Percentiles rank a stretch among this genome's conserved stretches.
phyloP scores from a whole-genome alignment of 2,113 vertebrate genomes.

The Semnornis frantzii region DNA sequence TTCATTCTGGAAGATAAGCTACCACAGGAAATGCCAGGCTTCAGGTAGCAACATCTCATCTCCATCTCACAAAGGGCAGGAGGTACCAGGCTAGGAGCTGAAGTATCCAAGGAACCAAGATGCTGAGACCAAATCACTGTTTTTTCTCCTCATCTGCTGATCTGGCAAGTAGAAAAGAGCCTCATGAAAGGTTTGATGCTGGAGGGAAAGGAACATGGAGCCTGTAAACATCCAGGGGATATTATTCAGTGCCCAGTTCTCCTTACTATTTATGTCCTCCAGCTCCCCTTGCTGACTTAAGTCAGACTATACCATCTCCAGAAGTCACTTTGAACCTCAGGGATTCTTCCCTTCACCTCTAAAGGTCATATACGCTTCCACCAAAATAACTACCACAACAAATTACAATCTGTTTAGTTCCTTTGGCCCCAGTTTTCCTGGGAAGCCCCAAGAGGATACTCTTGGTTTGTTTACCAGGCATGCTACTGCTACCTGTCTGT shows the following conservation, averaged over 20 bases:
- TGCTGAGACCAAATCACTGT: not conserved
- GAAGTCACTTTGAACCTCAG: slow-evolving; percentile 1
- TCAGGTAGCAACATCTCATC: not conserved
- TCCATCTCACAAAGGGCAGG: not conserved
- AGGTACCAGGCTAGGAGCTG: not conserved
- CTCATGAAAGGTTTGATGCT: not conserved
- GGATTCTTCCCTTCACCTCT: not conserved
- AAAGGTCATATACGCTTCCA: not conserved
- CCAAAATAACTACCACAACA: not conserved
- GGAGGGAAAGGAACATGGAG: not conserved
- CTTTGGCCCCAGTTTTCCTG: not conserved
- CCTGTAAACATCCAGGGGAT: not conserved
- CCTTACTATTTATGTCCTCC: not conserved
- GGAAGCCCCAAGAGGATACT: not conserved
- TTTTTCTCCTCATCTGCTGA: not conserved
- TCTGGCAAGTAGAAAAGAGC: not conserved
- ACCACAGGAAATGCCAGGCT: not conserved
- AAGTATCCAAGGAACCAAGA: not conserved
- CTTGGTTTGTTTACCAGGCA: not conserved
- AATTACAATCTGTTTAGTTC: not conserved
- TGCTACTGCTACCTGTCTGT: not conserved
- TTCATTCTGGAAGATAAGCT: not conserved
- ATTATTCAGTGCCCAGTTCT: not conserved
- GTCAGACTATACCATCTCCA: not conserved
- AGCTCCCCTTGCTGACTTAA: not conserved